Base-by-base conservation (phyloP, 2,113 vertebrate species). In the Ardeotis arabs region DNA sequence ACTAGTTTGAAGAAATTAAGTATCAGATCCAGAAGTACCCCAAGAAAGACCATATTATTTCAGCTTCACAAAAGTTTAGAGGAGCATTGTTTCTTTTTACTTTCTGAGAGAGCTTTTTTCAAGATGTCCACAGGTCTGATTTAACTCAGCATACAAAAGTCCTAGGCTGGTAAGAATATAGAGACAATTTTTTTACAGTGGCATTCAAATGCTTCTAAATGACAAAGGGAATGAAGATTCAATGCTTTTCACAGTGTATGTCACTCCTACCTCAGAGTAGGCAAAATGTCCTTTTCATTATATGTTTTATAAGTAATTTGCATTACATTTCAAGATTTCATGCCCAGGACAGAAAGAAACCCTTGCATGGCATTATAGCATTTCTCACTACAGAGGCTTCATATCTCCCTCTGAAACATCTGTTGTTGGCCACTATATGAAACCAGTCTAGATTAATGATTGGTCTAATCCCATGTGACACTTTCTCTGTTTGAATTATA, bases 381-480 rank as follows among this genome's bases (percentile, higher is more conserved):
- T 82, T 92, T 67, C 29, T 93, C 35, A 45, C 31, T 49, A 68
- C 21, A n/a, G 49, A 91, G 58, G 22, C 55, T 92, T 92, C 52
- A 17, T 55, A 64, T 67, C 62, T 93, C 37, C 35, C 58, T 93
- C 73, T 82, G 88, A 91, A 97, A 89, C 96, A 97, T 90, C 80
- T 96, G 94, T 72, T 96, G 80, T 89, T 68, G 74, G 89, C 73
- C 86, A 89, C 94, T 87, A 58, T 81, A 76, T 56, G 88, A 92
- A 81, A 76, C 33, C 83, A 68, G 31, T 64, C 41, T 47, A 81
- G 86, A 95, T 73, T 95, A 74, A 96, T 96, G 91, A 93, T 76
- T 89, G 79, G 62, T 79, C 50, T 97, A 95, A 95, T 95, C 50
- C 62, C 86, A 84, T 39, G 45, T 64, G 77, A 72, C 69, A 79